Percentiles rank a stretch among this genome's conserved stretches.
Evolutionary conservation across 2,797 vertebrate genomes (phyloP).

Genomic region (Anguilla marmorata): DNA sequence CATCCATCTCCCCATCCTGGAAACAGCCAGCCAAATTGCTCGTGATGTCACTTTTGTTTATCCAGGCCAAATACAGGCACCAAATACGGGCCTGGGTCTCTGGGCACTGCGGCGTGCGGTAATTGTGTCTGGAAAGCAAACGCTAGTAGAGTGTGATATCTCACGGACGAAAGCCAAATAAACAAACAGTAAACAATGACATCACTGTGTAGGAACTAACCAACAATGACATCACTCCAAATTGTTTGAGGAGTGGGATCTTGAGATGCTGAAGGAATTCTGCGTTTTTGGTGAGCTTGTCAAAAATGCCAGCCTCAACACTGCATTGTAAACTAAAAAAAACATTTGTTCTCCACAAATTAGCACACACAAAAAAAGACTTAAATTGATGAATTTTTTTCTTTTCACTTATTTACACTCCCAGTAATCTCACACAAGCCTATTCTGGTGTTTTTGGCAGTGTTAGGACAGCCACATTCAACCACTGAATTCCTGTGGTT

Average conservation of each 20-base stretch:
- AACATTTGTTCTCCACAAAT: neutral
- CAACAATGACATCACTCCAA: conserved; percentile 55
- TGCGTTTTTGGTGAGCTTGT: neutral
- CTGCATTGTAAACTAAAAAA: neutral
- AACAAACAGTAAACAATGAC: conserved; percentile 67
- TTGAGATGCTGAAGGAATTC: neutral
- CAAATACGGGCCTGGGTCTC: conserved; percentile 52
- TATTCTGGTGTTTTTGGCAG: neutral
- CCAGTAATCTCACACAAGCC: neutral
- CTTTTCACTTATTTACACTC: neutral
- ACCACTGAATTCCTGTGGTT: conserved; percentile 47
- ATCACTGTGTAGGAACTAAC: conserved; percentile 57
- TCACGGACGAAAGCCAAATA: conserved; percentile 62
- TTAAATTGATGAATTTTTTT: neutral
- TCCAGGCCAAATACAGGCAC: conserved; percentile 61
- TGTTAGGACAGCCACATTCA: conserved; percentile 43
- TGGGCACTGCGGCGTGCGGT: conserved; percentile 42
- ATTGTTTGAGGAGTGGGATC: conserved; percentile 31
- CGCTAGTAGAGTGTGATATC: conserved; percentile 62
- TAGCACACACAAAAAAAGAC: neutral
- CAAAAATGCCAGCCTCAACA: neutral
- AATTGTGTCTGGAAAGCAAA: conserved; percentile 53
- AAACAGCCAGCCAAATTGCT: conserved; percentile 61
- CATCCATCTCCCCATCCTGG: conserved; percentile 38
- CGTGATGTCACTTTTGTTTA: conserved; percentile 64